phyloP scores from a whole-genome alignment of 2,113 vertebrate species.

The Tetraodon nigroviridis region DNA sequence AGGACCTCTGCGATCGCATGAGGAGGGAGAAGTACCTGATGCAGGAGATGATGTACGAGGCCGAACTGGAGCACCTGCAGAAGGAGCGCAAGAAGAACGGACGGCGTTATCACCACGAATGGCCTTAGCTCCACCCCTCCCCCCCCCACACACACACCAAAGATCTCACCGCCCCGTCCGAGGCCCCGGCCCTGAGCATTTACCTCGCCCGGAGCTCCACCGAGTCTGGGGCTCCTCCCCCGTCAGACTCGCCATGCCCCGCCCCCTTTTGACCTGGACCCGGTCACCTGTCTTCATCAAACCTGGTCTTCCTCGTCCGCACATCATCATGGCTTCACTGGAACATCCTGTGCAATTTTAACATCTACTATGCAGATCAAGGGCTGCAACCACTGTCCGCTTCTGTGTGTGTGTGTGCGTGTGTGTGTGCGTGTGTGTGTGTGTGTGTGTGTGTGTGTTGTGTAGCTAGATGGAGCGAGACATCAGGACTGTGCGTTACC shows the following conservation, averaged over 20 bases:
- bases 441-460: constrained; percentile 28
- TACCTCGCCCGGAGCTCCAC: constrained; percentile 43
- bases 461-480: constrained; percentile 34
- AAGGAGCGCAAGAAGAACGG: constrained; percentile 91
- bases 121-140: constrained; percentile 82
- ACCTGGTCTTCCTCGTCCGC: constrained; percentile 34
- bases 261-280: too few species aligned
- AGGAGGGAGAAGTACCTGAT: constrained; percentile 97
- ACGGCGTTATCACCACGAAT: constrained; percentile 93
- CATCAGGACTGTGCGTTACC: constrained; percentile 35
- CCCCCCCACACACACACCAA: constrained; percentile 58
- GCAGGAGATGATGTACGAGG: constrained; percentile 99
- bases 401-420: constrained; percentile 34
- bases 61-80: constrained; percentile 93
- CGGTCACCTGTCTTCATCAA: constrained; percentile 26
- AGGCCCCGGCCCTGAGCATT: constrained; percentile 13
- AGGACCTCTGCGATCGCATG: constrained; percentile 95
- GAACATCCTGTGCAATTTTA: constrained; percentile 73
- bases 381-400: constrained; percentile 70
- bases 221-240: constrained; percentile 16
- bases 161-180: constrained; percentile 45
- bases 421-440: constrained; percentile 50
- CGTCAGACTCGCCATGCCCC: background rate
- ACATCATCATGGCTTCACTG: constrained; percentile 48
- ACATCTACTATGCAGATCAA: constrained; percentile 89